Evolutionary conservation across 1,140 invertebrate genomes (phyloP), one percentile per base, ranked within the genome.

Genomic region (Chrysoperla carnea): DNA sequence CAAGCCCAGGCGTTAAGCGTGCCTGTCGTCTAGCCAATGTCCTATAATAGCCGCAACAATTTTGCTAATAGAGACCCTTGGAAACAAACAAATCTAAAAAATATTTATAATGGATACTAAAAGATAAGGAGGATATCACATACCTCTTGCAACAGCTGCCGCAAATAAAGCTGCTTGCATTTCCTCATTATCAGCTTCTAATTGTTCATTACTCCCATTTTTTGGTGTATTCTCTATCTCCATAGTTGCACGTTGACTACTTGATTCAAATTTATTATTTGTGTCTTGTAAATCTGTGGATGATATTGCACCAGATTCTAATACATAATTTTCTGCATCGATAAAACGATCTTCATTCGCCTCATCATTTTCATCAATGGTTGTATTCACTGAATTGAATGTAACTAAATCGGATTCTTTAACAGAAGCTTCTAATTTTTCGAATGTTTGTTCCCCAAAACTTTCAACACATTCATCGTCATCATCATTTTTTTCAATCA

Each of bases 241-340:
- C 9, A 29, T 33, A 9, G 8, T 12, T 11, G n/a, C n/a, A 38
- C 38, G 12, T 29, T 38, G 9, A 15, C 36, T 35, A 47, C n/a
- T 48, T 23, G 17, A 23, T 23, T 23, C 17, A 23, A 23, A 23
- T 23, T 23, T 23, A 23, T 23, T 23, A 23, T 23, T 23, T 23
- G 44, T 39, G 17, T n/a, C 14, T 8, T 23, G 12, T 36, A 40
- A 38, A 6, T 41, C 35, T 8, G 50, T 36, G 6, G 58, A 44
- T 9, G 53, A 46, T 17, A 62, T 60, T 50, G 60, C 56, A 6
- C 61, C 60, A 14, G 61, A 63, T 50, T 65, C 62, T 36, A 63
- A 43, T 5, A 63, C 56, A 49, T 62, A 63, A 50, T 58, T 62
- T 46, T 64, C 61, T 7, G 60, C 60, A 53, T 63, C 62, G 12